Base-by-base conservation (phyloP, 2,888 invertebrate genomes). In the Anarsia innoxiella region DNA sequence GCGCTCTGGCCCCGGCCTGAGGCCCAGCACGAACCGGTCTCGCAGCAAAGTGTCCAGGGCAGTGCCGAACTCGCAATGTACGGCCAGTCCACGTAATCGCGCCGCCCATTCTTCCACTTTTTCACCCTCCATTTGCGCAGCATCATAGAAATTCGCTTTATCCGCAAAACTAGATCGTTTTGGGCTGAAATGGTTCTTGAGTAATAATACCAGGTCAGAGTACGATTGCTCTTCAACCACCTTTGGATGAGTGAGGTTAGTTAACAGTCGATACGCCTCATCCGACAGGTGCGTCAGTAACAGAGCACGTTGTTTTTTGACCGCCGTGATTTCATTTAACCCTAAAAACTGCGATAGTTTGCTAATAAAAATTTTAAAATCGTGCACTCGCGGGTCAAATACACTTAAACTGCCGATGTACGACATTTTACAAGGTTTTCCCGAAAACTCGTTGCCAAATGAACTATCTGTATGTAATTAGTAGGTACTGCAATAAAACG, bases 1-100 rank as follows among this genome's bases (percentile, higher is more conserved):
- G 16, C 44, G 41, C 15, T 39, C 41, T n/a, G 47, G 38, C 6
- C 46, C 46, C 5, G 42, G 19, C 8, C 33, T 38, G 26, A 45
- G 31, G 19, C 46, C 48, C 25, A 50, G 43, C 31, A 50, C 41
- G 29, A 48, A 50, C 31, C 45, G 45, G 27, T 52, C 49, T n/a
- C 29, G 36, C 2, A 49, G 23, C 8, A 19, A 28, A 29, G 39
- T 40, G 19, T 47, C 45, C 11, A 50, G 26, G 9, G 42, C 45
- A 12, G 37, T 23, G 23, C 46, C 48, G 40, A 48, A 46, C 6
- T 45, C 38, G 31, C 48, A 30, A n/a, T 30, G 1, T 1, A 30
- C 15, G 19, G 42, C 9, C 30, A 38, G 29, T 31, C 41, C 34
- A 11, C 46, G 26, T 10, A 46, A n/a, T 9, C 48, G 36, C 25